A percentile compares a stretch with the other conserved stretches of the same genome.
Evolutionary conservation across 2,113 vertebrate species (phyloP).

Genomic region (Oceanites oceanicus): DNA sequence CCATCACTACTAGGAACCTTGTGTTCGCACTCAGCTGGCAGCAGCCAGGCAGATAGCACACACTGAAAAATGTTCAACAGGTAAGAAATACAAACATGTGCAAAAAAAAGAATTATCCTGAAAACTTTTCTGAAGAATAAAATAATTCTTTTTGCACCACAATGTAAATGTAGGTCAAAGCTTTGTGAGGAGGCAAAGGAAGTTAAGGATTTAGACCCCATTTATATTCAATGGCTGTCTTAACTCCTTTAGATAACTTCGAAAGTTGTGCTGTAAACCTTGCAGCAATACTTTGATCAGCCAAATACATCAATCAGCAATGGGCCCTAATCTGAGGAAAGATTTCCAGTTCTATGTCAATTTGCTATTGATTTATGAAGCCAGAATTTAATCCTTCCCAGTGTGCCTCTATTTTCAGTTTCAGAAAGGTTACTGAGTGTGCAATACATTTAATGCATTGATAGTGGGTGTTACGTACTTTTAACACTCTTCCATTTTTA

Average conservation of each 20-base stretch:
- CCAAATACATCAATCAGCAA: background rate
- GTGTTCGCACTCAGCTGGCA: background rate
- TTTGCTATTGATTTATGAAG: background rate
- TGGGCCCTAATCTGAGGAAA: background rate
- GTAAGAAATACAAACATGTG: background rate
- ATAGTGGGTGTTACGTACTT: rapidly evolving
- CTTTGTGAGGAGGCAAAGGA: background rate
- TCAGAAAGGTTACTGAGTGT: background rate
- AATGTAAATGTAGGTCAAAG: background rate
- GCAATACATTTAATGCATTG: background rate
- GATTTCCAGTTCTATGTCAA: background rate
- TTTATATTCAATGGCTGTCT: background rate
- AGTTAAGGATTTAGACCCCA: background rate
- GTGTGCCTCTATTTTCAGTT: background rate
- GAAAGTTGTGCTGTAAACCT: background rate
- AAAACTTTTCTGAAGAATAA: background rate
- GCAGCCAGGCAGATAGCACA: background rate
- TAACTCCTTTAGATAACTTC: background rate
- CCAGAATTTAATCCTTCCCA: background rate
- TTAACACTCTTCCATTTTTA: background rate
- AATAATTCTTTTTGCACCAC: background rate
- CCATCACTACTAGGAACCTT: background rate
- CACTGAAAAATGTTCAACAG: background rate
- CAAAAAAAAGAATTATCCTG: background rate
- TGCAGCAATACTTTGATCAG: rapidly evolving